Percentiles rank a stretch among this genome's conserved stretches.
These are phyloP conservation scores for Patiria pectinifera DNA, from an alignment of 53 echinoderm and acorn worm genomes.

Conservation along the genomic window DNA sequence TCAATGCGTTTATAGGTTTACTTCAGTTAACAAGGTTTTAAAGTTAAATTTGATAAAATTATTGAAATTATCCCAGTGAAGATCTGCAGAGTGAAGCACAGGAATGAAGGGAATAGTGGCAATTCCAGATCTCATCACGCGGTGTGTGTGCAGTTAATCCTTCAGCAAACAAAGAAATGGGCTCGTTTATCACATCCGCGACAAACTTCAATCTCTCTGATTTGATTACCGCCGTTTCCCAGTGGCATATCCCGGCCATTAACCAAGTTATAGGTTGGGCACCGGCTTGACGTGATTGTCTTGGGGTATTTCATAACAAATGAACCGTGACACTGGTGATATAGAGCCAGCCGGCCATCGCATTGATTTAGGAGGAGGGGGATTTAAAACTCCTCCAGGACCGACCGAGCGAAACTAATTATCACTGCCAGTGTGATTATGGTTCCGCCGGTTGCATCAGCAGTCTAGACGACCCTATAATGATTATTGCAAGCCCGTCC, in stretches of 20 bases:
- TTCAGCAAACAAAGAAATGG: too few relatives aligned
- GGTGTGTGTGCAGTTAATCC: not conserved
- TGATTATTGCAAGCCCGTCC: not conserved
- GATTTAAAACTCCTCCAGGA: not conserved
- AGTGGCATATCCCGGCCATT: slow-evolving; percentile 11
- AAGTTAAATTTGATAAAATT: too few relatives aligned
- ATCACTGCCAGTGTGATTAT: not conserved
- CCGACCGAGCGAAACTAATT: not conserved
- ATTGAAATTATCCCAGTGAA: too few relatives aligned
- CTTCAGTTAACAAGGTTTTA: too few relatives aligned
- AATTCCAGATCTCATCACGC: not conserved
- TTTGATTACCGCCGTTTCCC: slow-evolving; percentile 14
- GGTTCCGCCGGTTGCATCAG: not conserved
- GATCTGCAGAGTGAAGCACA: too few relatives aligned
- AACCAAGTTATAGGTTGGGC: not conserved
- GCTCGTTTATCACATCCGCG: not conserved
- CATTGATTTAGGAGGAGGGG: not conserved
- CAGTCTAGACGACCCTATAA: not conserved
- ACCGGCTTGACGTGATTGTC: not conserved
- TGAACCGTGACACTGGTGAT: not conserved
- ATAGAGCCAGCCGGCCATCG: not conserved
- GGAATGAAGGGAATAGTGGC: too few relatives aligned
- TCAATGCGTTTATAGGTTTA: too few relatives aligned
- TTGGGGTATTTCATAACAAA: not conserved
- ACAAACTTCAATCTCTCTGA: not conserved